phyloP scores from a whole-genome alignment of 1,140 invertebrate genomes.

The Rhyacophila brunnea region DNA sequence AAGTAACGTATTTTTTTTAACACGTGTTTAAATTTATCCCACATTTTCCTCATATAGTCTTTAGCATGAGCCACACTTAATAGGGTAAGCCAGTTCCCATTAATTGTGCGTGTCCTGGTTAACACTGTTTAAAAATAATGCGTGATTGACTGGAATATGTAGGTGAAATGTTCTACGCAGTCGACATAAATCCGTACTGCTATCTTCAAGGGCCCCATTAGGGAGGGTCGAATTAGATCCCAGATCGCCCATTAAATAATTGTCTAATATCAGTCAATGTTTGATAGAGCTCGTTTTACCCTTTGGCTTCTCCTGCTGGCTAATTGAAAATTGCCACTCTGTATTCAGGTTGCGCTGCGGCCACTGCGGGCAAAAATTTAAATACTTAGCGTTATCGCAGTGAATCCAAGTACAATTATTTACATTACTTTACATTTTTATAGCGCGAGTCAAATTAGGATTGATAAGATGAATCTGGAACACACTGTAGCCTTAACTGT shows the following conservation, averaged over 20 bases:
- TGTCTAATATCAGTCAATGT: slow-evolving; percentile 34
- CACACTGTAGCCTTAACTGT: too few relatives aligned
- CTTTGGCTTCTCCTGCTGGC: slow-evolving; percentile 16
- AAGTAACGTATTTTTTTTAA: too few relatives aligned
- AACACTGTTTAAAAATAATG: too few relatives aligned
- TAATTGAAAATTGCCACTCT: slow-evolving; percentile 32
- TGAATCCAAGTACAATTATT: background rate
- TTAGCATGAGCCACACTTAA: too few relatives aligned
- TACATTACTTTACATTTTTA: background rate
- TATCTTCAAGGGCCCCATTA: slow-evolving; percentile 17
- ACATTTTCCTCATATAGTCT: too few relatives aligned
- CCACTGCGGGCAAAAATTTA: slow-evolving; percentile 13
- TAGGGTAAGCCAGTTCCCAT: too few relatives aligned
- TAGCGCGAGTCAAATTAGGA: background rate
- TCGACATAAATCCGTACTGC: too few relatives aligned
- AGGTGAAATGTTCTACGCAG: too few relatives aligned
- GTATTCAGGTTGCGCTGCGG: slow-evolving; percentile 17
- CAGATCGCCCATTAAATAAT: slow-evolving; percentile 33
- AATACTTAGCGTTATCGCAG: background rate
- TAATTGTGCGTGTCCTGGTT: too few relatives aligned
- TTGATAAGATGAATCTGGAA: background rate
- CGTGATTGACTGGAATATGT: too few relatives aligned
- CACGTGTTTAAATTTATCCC: too few relatives aligned
- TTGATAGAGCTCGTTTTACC: slow-evolving; percentile 20
- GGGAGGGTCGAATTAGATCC: slow-evolving; percentile 30